Conservation (phyloP, 2,113 vertebrate species). For the Pedionomus torquatus region DNA sequence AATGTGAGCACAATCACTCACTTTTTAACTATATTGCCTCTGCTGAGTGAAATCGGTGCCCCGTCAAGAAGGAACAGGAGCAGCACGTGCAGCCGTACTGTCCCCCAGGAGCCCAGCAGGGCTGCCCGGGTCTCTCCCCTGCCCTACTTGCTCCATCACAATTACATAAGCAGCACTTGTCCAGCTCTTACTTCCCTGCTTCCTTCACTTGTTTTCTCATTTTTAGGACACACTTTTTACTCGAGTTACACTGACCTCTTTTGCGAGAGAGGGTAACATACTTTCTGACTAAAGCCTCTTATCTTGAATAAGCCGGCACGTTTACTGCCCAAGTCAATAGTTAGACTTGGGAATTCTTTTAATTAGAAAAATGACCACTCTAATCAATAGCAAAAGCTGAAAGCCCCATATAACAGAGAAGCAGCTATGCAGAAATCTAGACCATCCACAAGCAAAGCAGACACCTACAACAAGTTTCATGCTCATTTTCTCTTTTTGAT, state of each 20-base stretch:
- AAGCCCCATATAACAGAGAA: neutral
- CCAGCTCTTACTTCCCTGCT: neutral
- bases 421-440: neutral
- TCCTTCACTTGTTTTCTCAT: conserved; percentile 16
- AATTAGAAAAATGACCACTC: conserved; percentile 13
- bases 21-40: neutral
- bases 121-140: neutral
- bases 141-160: conserved; percentile 19
- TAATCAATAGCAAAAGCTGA: conserved; percentile 16
- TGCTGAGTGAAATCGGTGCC: neutral
- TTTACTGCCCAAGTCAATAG: neutral
- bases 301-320: neutral
- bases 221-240: conserved; percentile 52
- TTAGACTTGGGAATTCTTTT: conserved; percentile 33
- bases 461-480: neutral
- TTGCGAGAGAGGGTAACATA: neutral
- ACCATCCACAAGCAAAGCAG: neutral
- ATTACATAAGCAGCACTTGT: conserved; percentile 55
- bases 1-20: neutral
- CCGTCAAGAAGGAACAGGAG: fast-evolving
- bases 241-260: conserved; percentile 62
- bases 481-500: neutral
- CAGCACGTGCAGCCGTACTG: neutral
- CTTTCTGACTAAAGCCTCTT: conserved; percentile 51
- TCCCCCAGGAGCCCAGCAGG: neutral